Evolutionary conservation across 2,113 vertebrate species (phyloP).

Genomic region (Bettongia penicillata): DNA sequence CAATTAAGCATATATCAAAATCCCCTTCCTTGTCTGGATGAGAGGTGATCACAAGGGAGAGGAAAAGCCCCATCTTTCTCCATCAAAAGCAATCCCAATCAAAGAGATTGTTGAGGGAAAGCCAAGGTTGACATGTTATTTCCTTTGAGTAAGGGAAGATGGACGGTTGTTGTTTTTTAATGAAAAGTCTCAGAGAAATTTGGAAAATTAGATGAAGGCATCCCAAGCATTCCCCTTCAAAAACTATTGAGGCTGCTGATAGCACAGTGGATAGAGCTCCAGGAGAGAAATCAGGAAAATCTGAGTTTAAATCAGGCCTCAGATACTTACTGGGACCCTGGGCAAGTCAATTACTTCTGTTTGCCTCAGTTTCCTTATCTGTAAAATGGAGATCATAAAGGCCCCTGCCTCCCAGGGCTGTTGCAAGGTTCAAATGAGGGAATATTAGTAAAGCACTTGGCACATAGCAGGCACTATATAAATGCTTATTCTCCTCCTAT

Average conservation of each 20-base stretch:
- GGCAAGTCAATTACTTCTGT: not conserved
- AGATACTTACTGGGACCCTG: not conserved
- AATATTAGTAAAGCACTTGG: not conserved
- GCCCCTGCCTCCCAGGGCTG: not conserved
- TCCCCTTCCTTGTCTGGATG: not conserved
- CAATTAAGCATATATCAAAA: not conserved
- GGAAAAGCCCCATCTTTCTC: not conserved
- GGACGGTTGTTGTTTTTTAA: not conserved
- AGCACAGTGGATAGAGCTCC: not conserved
- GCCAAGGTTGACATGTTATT: not conserved
- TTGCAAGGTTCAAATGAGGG: no score
- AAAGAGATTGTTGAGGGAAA: not conserved
- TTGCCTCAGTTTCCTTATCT: not conserved
- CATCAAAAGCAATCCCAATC: not conserved
- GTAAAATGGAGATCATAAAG: not conserved
- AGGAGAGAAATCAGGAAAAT: not conserved
- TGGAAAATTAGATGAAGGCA: not conserved
- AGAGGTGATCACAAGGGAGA: not conserved
- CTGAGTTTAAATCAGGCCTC: not conserved
- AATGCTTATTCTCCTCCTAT: not conserved
- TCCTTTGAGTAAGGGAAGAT: constrained; percentile 30
- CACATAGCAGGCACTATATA: not conserved
- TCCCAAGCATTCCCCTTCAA: not conserved
- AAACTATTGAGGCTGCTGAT: not conserved
- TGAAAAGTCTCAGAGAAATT: constrained; percentile 9